Evolutionary conservation across 1,140 invertebrate genomes (phyloP).

Genomic region (Ostrea edulis): DNA sequence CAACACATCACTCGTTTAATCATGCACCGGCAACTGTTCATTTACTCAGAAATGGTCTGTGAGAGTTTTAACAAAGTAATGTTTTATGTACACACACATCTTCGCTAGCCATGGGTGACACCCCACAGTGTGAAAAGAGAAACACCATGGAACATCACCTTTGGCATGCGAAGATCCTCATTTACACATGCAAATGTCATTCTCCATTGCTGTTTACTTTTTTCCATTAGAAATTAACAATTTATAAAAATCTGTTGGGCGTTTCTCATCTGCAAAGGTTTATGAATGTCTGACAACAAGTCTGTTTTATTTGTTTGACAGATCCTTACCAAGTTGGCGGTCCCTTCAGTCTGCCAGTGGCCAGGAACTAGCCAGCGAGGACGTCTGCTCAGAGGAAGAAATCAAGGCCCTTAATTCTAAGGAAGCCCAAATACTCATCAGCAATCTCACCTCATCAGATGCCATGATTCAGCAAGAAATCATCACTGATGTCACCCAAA

Average conservation of each 20-base stretch:
- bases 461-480: constrained; percentile 92
- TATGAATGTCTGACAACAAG: background rate
- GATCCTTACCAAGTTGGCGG: constrained; percentile 90
- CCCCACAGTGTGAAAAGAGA: no score
- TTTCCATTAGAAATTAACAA: no score
- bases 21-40: background rate
- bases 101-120: no score
- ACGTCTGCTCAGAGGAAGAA: constrained; percentile 83
- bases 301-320: constrained; percentile 70
- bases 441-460: constrained; percentile 87
- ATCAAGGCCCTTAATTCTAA: constrained; percentile 89
- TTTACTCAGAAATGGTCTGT: background rate
- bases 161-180: no score
- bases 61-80: no score
- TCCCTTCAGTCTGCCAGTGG: constrained; percentile 84
- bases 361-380: constrained; percentile 69
- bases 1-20: background rate
- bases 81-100: no score
- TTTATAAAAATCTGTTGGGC: no score
- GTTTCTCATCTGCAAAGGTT: no score
- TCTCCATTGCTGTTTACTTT: no score
- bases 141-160: no score
- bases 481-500: constrained; percentile 87
- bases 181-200: background rate
- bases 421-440: constrained; percentile 95